Percentiles rank a stretch among this genome's conserved stretches.
Evolutionary conservation across 2,888 invertebrate species (phyloP).

Genomic region (Masnerella sp.): DNA sequence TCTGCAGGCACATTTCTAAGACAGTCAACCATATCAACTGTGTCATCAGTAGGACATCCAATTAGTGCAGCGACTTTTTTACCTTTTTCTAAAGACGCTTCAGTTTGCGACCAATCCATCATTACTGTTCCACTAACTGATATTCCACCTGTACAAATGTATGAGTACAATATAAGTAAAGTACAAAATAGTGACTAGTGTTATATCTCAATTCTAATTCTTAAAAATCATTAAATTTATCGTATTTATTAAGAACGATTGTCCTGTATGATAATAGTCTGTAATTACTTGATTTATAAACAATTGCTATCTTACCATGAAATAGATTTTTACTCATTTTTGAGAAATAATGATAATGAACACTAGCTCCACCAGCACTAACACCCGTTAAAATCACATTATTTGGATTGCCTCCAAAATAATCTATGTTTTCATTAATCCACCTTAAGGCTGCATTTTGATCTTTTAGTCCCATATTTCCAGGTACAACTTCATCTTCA

Average conservation of each 20-base stretch:
- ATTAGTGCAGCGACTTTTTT: slow-evolving; percentile 80
- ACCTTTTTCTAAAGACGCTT: slow-evolving; percentile 80
- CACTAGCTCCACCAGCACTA: slow-evolving; percentile 87
- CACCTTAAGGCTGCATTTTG: slow-evolving; percentile 85
- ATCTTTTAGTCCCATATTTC: slow-evolving; percentile 87
- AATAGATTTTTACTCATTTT: slow-evolving; percentile 81
- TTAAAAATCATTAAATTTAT: too few species aligned
- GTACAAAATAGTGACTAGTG: too few species aligned
- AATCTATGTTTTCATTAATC: slow-evolving; percentile 83
- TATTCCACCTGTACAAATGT: neutral
- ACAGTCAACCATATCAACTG: slow-evolving; percentile 81
- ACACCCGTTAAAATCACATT: slow-evolving; percentile 84
- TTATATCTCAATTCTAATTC: too few species aligned
- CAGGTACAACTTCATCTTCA: slow-evolving; percentile 84
- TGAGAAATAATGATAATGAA: slow-evolving; percentile 85
- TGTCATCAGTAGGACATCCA: slow-evolving; percentile 81
- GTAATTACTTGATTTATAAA: neutral
- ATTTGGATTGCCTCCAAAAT: slow-evolving; percentile 85
- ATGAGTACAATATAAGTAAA: too few species aligned
- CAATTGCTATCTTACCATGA: slow-evolving; percentile 60
- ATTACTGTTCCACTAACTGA: neutral
- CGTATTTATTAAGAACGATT: too few species aligned
- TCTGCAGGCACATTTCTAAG: slow-evolving; percentile 81
- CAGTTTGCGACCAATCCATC: slow-evolving; percentile 77
- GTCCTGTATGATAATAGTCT: too few species aligned